phyloP scores from a whole-genome alignment of 2,888 invertebrate genomes.

The Malthinus flaveolus region DNA sequence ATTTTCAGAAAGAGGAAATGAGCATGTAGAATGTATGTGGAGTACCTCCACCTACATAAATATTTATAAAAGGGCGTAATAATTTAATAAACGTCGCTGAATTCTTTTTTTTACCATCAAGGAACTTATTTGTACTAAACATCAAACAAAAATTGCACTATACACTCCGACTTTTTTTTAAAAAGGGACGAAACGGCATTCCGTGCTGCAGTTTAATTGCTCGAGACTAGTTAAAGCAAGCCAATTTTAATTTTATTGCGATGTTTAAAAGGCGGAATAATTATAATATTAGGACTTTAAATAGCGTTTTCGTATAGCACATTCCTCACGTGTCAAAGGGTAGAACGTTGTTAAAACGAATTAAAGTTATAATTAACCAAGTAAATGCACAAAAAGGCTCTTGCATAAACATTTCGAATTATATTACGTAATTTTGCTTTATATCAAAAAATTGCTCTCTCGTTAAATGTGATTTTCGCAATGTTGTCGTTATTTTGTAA shows the following conservation, averaged over 20 bases:
- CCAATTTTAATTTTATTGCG: conserved; percentile 50
- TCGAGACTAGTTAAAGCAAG: conserved; percentile 42
- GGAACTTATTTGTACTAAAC: not conserved
- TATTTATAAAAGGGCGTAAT: too few relatives aligned
- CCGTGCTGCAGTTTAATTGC: conserved; percentile 40
- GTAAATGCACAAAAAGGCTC: conserved; percentile 27
- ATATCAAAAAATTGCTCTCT: too few relatives aligned
- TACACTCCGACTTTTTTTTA: too few relatives aligned
- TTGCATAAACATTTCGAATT: not conserved
- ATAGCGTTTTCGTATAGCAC: conserved; percentile 42
- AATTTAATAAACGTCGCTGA: not conserved
- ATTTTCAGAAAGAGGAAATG: too few relatives aligned
- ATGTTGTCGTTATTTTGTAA: too few relatives aligned
- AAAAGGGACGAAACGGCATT: conserved; percentile 7
- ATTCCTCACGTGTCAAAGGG: conserved; percentile 44
- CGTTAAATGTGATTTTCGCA: too few relatives aligned
- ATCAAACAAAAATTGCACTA: not conserved
- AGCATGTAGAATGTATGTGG: too few relatives aligned
- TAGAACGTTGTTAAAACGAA: conserved; percentile 35
- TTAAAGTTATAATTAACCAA: conserved; percentile 38
- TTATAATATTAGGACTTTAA: conserved; percentile 48
- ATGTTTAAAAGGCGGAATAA: conserved; percentile 49
- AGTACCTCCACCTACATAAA: too few relatives aligned
- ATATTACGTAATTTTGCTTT: too few relatives aligned
- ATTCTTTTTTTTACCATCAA: not conserved